Conservation (phyloP, 2,113 vertebrate genomes). For the Kryptolebias marmoratus region DNA sequence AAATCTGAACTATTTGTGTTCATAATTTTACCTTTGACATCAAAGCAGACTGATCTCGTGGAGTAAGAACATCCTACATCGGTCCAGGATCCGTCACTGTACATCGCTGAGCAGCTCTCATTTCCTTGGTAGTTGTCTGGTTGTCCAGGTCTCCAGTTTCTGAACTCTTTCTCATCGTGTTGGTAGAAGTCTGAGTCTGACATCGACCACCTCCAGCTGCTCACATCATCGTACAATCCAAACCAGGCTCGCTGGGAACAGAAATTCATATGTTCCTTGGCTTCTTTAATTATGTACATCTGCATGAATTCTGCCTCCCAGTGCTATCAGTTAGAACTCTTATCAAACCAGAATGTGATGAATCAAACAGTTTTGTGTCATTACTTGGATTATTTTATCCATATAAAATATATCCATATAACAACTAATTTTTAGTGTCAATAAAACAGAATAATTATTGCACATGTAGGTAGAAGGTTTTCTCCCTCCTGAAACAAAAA, state of each 20-base stretch:
- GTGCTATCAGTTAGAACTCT: too few relatives aligned
- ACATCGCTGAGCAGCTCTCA: not conserved
- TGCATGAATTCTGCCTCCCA: too few relatives aligned
- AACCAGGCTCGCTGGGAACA: not conserved
- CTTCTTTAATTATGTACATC: too few relatives aligned
- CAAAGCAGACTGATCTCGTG: not conserved
- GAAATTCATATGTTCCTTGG: not conserved
- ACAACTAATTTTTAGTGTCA: too few relatives aligned
- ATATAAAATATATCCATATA: too few relatives aligned
- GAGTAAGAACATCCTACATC: not conserved
- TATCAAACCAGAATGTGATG: too few relatives aligned
- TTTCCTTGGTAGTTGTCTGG: not conserved
- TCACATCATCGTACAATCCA: not conserved
- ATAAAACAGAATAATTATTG: too few relatives aligned
- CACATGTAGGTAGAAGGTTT: too few relatives aligned
- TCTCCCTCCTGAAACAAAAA: too few relatives aligned
- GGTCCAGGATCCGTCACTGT: not conserved
- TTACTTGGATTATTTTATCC: too few relatives aligned
- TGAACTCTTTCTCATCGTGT: not conserved
- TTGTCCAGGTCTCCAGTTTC: not conserved
- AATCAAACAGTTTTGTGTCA: too few relatives aligned
- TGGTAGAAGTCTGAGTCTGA: not conserved
- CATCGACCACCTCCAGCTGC: constrained; percentile 1
- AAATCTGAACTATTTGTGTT: too few relatives aligned
- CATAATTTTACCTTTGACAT: not conserved